Base-by-base conservation (phyloP, 2,888 invertebrate species). In the Chirona hameri region DNA sequence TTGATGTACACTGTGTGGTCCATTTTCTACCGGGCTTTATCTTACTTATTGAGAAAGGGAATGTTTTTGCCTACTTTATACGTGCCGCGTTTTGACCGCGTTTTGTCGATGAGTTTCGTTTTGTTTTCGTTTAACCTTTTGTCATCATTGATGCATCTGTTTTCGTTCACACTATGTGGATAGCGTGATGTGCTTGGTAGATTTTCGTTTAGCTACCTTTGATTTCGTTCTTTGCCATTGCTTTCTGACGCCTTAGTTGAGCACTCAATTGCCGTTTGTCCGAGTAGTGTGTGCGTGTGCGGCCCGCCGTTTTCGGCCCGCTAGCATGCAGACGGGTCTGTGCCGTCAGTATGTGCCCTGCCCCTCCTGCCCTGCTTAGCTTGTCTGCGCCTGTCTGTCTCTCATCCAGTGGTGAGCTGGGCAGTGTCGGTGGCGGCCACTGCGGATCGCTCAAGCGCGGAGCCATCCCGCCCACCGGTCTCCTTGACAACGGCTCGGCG, bases 351-450 rank as follows among this genome's bases (percentile, higher is more conserved):
- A 3, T 3, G 3, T 18, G 65, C 4, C 65, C 65, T 18, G 7
- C 18, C 65, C 27, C 65, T 27, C 7, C 65, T 15, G 31, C 72
- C 72, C 31, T 9, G 72, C 72, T 31, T 72, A 72, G 72, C 72
- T 72, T 72, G 29, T 31, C 4, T 48, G 15, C 72, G 31, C 72
- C 31, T 31, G 72, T 72, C 27, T 72, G n/a, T n/a, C n/a, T n/a
- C n/a, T 2, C 72, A 31, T 31, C 29, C 72, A 72, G 72, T 18
- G 72, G 72, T 31, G 72, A 72, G 72, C 72, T 72, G 72, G 72
- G 29, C 15, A 10, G 15, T 27, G 9, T 10, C 48, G 9, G 12
- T 12, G 72, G 72, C 31, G 4, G 15, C 72, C n/a, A n/a, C n/a
- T n/a, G n/a, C n/a, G 72, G 31, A 15, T 72, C 72, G 31, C 72